These are phyloP conservation scores for Tachyglossus aculeatus DNA, from an alignment of 2,797 vertebrate genomes.

Conservation along the genomic window DNA sequence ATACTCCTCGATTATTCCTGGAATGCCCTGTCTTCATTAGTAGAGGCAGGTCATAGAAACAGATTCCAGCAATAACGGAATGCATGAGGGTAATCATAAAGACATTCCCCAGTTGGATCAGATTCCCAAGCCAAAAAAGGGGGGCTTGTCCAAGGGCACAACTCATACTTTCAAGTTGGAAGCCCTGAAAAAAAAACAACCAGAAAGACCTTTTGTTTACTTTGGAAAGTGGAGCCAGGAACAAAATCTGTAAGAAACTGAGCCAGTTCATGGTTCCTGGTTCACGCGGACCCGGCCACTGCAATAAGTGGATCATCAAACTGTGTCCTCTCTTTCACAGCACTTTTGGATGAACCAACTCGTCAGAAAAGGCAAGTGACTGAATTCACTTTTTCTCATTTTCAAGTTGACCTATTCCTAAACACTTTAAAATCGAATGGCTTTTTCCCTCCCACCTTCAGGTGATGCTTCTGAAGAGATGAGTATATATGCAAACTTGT, in stretches of 20 bases:
- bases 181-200: slow-evolving; percentile 4
- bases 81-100: too few relatives aligned
- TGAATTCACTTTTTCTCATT: slow-evolving; percentile 28
- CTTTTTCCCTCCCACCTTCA: slow-evolving; percentile 65
- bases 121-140: too few relatives aligned
- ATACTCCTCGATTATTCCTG: too few relatives aligned
- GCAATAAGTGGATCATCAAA: slow-evolving; percentile 35
- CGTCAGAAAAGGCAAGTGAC: slow-evolving; percentile 85
- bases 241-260: not conserved
- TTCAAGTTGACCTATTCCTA: slow-evolving; percentile 13
- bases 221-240: not conserved
- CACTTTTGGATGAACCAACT: slow-evolving; percentile 96
- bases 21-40: too few relatives aligned
- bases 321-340: slow-evolving; percentile 75
- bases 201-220: not conserved
- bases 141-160: not conserved
- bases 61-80: too few relatives aligned
- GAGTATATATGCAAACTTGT: slow-evolving; percentile 87
- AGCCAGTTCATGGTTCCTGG: not conserved
- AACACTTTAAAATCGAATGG: not conserved
- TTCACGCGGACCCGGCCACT: not conserved
- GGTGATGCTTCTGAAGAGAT: slow-evolving; percentile 82
- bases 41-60: too few relatives aligned
- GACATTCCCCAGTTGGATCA: too few relatives aligned
- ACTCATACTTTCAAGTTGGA: not conserved